A percentile compares a stretch with the other conserved stretches of the same genome.
phyloP scores from a whole-genome alignment of 2,797 vertebrate genomes.

The Pyrocephalus nanus region DNA sequence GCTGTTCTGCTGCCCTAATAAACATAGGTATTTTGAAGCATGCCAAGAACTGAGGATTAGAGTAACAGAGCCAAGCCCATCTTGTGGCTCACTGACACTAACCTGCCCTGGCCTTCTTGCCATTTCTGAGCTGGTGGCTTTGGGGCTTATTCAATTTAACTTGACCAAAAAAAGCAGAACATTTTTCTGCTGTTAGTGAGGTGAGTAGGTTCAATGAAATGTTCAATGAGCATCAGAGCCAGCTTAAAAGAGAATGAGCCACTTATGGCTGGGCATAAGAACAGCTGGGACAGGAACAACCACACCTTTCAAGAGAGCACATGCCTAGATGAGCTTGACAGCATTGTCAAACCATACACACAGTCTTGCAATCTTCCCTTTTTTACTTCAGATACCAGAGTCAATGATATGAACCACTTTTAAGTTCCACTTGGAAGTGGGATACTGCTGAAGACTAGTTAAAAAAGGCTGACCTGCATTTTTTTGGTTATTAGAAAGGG shows the following conservation, averaged over 20 bases:
- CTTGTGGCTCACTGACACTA: neutral
- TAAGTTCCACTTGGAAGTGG: neutral
- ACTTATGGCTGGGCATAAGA: neutral
- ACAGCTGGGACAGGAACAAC: neutral
- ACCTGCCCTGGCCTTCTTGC: neutral
- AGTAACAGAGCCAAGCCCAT: neutral
- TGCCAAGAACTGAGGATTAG: neutral
- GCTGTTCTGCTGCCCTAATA: neutral
- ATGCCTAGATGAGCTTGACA: neutral
- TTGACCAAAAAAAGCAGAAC: neutral
- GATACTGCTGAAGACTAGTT: neutral
- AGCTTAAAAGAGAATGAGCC: neutral
- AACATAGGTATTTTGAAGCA: neutral
- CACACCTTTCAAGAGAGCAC: neutral
- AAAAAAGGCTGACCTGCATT: neutral
- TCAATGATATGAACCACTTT: neutral
- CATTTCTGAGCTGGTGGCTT: neutral
- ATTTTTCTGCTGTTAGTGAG: neutral
- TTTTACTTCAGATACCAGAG: neutral
- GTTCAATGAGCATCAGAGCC: neutral
- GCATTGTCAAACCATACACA: neutral
- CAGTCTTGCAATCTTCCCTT: neutral
- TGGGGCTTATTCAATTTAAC: neutral
- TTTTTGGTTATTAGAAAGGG: neutral
- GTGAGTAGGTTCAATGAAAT: neutral